Base-by-base conservation (phyloP, 2,113 vertebrate species). In the Rutilus rutilus region DNA sequence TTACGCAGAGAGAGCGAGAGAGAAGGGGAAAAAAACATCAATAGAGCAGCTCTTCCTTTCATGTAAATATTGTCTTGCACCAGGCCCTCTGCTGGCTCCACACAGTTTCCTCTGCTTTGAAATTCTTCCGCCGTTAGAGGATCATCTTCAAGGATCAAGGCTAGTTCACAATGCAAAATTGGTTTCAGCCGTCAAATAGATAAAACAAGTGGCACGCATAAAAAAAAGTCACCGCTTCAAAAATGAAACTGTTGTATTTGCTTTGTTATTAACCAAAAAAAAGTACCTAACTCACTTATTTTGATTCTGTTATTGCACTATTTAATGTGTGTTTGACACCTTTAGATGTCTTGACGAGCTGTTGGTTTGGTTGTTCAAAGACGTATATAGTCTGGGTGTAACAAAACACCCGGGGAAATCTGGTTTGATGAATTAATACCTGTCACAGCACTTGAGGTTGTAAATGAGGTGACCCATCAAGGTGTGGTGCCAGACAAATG, bases 101-200 rank as follows among this genome's bases (percentile, higher is more conserved):
- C 80, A 79, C 91, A 2, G 92, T 94, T 95, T 96, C 94, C 94
- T 94, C 93, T 87, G 90, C 94, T 95, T 96, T 95, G 94, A 94
- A 94, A 93, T 95, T 91, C 91, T 94, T 93, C 78, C 82, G 88
- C 91, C 90, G 87, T 92, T 92, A 91, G 92, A 92, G 88, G 92
- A 92, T 92, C 88, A 86, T 93, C 90, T 93, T 94, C 92, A 67
- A 57, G 92, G 94, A 94, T 93, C 94, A 83, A 83, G 65, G 82
- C 30, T 73, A 71, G 82, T 91, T 93, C 93, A 93, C 94, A 94
- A 92, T 93, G 91, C 82, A 76, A 89, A 91, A 92, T 95, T 95
- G 94, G 93, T 95, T 95, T 93, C 91, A 93, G 88, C 94, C 94
- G 89, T 92, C 88, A 87, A 89, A 90, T 88, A 36, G 88, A 87